These are phyloP conservation scores for Macrophya alboannulata DNA, from an alignment of 2,888 invertebrate genomes.

Conservation along the genomic window DNA sequence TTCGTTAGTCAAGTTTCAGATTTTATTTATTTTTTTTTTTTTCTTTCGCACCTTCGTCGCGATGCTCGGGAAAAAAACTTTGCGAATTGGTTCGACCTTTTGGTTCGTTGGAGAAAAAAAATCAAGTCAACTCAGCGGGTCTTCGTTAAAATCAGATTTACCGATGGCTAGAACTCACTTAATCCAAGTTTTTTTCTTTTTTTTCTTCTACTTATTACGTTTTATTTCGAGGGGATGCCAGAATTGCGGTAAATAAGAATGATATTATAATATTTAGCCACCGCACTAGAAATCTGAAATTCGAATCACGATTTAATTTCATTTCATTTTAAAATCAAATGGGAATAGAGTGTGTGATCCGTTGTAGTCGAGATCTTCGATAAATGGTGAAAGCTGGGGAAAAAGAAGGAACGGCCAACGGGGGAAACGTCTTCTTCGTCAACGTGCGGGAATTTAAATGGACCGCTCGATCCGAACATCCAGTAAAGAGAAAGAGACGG, in stretches of 20 bases:
- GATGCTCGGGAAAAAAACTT: neutral
- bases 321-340: neutral
- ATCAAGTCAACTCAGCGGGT: neutral
- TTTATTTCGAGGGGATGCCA: neutral
- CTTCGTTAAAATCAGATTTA: conserved; percentile 30
- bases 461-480: conserved; percentile 29
- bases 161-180: conserved; percentile 4
- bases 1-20: neutral
- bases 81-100: conserved; percentile 6
- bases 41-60: neutral
- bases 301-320: neutral
- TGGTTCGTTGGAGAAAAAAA: neutral
- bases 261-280: neutral
- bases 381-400: neutral
- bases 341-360: neutral
- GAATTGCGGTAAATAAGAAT: neutral
- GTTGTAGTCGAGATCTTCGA: neutral
- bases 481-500: conserved; percentile 5
- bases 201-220: neutral
- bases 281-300: neutral
- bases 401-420: neutral
- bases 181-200: neutral
- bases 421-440: conserved; percentile 10
- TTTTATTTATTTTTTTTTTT: neutral
- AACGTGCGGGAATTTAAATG: conserved; percentile 33